Base-by-base conservation (phyloP, 2,113 vertebrate species). In the Oncorhynchus masou region DNA sequence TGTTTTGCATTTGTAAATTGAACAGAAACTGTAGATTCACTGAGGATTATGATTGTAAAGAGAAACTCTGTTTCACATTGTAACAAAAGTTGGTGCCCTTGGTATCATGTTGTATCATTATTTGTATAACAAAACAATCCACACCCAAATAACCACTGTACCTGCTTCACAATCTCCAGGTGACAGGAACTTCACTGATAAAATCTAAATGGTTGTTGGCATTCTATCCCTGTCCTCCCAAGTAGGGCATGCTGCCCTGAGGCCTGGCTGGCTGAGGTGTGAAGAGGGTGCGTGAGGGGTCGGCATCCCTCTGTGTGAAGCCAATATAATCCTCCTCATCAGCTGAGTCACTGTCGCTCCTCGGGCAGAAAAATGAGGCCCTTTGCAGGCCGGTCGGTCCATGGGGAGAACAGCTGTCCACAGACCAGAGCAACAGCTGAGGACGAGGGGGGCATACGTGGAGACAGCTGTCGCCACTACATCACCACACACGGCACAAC, bases 361-460 rank as follows among this genome's bases (percentile, higher is more conserved):
- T 77, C 75, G 90, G 91, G 92, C 91, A 93, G 93, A 93, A 94
- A 93, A 95, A 95, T 92, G 84, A 90, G 89, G 81, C 81, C 94
- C 95, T 95, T 94, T 93, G 92, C 88, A 90, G 92, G 83, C 84
- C 79, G 78, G 91, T 90, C 88, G 79, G 91, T 90, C 88, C 91
- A 83, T 88, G 90, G 85, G 80, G 88, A 89, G 90, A 88, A 95
- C 96, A 98, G 97, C 96, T 98, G 96, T 94, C 93, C 91, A 83
- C 86, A 89, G 93, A 94, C 94, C 92, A 93, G 94, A 95, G 93
- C 94, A 95, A 94, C 96, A 97, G 95, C 96, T 96, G 97, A 97
- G 92, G 92, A 92, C 86, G 3, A 73, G 81, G 88, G 87, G 90
- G 88, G 91, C 89, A 91, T 88, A 91, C 91, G 90, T 87, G 79